These are phyloP conservation scores for Rhopalosiphum padi DNA, from an alignment of 1,140 invertebrate genomes.

Conservation along the genomic window DNA sequence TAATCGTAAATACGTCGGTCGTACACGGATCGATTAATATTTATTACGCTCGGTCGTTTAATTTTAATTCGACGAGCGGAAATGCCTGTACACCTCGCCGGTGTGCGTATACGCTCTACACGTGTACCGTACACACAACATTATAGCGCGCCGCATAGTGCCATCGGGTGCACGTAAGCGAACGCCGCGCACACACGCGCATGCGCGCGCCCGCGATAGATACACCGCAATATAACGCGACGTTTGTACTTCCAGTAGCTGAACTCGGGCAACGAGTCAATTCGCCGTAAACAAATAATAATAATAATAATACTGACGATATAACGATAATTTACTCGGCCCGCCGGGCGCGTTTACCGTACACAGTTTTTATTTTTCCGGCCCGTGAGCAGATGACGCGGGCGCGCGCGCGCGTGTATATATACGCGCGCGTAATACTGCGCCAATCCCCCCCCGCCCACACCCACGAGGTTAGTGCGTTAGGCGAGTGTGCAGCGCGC, in stretches of 20 bases:
- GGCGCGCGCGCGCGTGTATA: too few species aligned
- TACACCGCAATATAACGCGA: not conserved
- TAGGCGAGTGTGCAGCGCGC: too few species aligned
- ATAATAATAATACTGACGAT: not conserved
- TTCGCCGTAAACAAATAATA: constrained; percentile 1
- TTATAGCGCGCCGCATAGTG: too few species aligned
- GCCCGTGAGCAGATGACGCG: too few species aligned
- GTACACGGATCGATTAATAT: not conserved
- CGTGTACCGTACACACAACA: too few species aligned
- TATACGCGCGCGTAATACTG: too few species aligned
- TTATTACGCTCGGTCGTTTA: not conserved
- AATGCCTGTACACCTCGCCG: not conserved
- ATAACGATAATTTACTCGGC: not conserved
- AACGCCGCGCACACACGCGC: too few species aligned
- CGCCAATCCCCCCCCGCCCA: too few species aligned
- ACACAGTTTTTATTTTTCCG: not conserved
- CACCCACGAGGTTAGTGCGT: too few species aligned
- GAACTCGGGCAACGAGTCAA: not conserved
- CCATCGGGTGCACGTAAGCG: too few species aligned
- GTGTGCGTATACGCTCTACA: too few species aligned
- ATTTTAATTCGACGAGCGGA: not conserved
- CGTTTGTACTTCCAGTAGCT: not conserved
- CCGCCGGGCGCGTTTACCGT: not conserved
- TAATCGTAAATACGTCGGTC: not conserved
- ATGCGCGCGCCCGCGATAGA: not conserved